phyloP scores from a whole-genome alignment of 2,888 invertebrate species.

The Agonopterix subpropinquella region DNA sequence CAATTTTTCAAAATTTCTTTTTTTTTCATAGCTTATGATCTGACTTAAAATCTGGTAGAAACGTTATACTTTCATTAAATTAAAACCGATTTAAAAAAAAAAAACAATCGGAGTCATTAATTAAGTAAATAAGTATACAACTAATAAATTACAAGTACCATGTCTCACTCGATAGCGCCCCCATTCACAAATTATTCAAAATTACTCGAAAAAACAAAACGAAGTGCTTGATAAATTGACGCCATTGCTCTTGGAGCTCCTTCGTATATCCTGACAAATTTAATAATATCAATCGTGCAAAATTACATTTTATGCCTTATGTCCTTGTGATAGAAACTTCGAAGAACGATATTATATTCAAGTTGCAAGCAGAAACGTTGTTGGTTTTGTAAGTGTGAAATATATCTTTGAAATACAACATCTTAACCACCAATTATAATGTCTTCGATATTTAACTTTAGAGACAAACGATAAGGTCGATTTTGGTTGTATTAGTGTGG shows the following conservation, averaged over 20 bases:
- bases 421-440: constrained; percentile 6
- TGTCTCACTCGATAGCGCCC: constrained; percentile 40
- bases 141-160: constrained; percentile 47
- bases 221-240: constrained; percentile 45
- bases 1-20: no score
- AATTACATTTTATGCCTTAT: constrained; percentile 17
- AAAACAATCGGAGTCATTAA: constrained; percentile 25
- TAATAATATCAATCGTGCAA: constrained; percentile 5
- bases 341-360: constrained; percentile 9
- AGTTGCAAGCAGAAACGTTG: neutral
- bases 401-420: constrained; percentile 20
- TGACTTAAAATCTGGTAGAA: no score
- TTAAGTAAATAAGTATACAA: constrained; percentile 38
- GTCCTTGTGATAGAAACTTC: constrained; percentile 6
- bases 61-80: constrained; percentile 3
- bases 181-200: constrained; percentile 63
- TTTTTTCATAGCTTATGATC: no score
- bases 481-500: constrained; percentile 10
- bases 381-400: constrained; percentile 27
- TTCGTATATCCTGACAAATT: constrained; percentile 21
- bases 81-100: constrained; percentile 2
- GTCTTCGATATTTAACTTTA: constrained; percentile 18
- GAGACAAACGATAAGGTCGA: constrained; percentile 10
- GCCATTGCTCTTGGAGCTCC: constrained; percentile 39
- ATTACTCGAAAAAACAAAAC: constrained; percentile 49